A percentile compares a stretch with the other conserved stretches of the same genome.
phyloP scores from a whole-genome alignment of 2,797 vertebrate species.

The Pyrocephalus nanus region DNA sequence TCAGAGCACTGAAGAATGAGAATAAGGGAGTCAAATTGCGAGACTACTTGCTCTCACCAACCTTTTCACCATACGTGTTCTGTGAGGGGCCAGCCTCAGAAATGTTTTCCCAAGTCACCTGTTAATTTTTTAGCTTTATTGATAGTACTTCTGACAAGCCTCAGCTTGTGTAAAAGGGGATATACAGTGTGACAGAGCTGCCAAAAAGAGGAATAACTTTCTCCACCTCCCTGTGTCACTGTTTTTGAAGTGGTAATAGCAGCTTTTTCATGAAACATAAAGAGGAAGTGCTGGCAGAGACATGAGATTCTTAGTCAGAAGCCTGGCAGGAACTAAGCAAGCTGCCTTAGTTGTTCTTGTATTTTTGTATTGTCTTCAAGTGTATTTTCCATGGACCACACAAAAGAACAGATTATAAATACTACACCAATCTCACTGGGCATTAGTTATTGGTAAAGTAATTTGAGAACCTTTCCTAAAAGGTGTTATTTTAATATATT shows the following conservation, averaged over 20 bases:
- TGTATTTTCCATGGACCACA: background rate
- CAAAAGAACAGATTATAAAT: background rate
- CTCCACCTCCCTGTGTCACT: background rate
- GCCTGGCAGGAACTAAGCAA: conserved; percentile 32
- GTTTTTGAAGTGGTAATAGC: conserved; percentile 50
- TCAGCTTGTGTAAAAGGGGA: background rate
- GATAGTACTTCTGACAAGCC: background rate
- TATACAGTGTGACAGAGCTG: background rate
- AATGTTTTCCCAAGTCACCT: background rate
- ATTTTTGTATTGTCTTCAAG: background rate
- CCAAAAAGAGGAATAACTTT: background rate
- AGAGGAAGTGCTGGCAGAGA: conserved; percentile 41
- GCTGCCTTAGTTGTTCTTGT: background rate
- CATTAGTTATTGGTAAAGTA: background rate
- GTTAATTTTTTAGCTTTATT: background rate
- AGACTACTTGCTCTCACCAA: background rate
- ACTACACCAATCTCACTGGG: background rate
- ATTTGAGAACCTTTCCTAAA: background rate
- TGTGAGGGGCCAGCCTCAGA: background rate
- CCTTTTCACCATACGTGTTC: accelerated
- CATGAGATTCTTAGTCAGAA: conserved; percentile 9
- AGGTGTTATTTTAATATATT: background rate
- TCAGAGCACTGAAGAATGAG: background rate
- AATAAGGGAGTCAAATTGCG: background rate
- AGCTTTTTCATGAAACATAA: conserved; percentile 41